phyloP scores from a whole-genome alignment of 2,797 vertebrate species.

The Petrocephalus schoutedeni region DNA sequence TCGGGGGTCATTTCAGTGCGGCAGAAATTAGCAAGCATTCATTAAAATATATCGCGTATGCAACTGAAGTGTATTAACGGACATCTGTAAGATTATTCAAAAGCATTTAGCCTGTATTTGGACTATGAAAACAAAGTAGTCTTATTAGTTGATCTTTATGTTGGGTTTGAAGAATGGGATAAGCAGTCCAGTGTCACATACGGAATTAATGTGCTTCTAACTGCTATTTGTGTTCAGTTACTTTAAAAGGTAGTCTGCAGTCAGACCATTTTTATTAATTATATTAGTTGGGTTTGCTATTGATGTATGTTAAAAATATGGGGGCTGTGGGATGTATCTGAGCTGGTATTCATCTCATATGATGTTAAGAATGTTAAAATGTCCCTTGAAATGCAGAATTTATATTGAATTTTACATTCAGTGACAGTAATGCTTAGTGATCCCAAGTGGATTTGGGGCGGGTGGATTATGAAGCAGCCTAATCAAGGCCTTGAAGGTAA shows the following conservation, averaged over 20 bases:
- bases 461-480: background rate
- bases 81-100: background rate
- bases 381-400: background rate
- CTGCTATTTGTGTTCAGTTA: background rate
- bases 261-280: background rate
- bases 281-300: background rate
- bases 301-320: background rate
- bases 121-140: background rate
- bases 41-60: background rate
- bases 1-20: background rate
- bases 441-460: background rate
- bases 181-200: background rate
- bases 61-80: background rate
- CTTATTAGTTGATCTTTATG: background rate
- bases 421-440: background rate
- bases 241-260: background rate
- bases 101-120: background rate
- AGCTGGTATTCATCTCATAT: background rate
- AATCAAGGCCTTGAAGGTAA: background rate
- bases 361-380: background rate
- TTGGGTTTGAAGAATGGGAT: background rate
- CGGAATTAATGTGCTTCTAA: background rate
- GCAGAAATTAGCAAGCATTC: background rate
- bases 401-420: background rate
- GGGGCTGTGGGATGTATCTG: background rate